A percentile compares a stretch with the other conserved stretches of the same genome.
Evolutionary conservation across 2,797 vertebrate species (phyloP).

Genomic region (Tragelaphus oryx): DNA sequence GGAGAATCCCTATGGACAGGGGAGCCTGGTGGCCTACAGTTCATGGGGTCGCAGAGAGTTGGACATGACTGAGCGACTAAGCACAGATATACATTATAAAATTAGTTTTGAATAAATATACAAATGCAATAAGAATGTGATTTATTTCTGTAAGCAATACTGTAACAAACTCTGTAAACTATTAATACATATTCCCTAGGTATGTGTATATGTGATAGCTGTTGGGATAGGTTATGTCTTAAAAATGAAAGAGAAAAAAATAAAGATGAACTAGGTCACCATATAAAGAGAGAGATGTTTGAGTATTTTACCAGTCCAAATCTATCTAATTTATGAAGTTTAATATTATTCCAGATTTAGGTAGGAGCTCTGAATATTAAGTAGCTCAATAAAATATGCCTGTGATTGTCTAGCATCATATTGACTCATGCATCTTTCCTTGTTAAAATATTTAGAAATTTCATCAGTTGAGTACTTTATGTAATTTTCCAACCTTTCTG

Average conservation of each 20-base stretch:
- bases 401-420: neutral
- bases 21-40: neutral
- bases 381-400: constrained; percentile 22
- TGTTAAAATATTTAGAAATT: constrained; percentile 55
- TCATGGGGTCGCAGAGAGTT: neutral
- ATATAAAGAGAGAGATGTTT: neutral
- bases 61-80: neutral
- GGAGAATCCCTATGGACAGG: neutral
- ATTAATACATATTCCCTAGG: neutral
- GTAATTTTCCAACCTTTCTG: constrained; percentile 13
- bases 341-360: constrained; percentile 19
- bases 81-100: neutral
- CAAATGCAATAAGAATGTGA: neutral
- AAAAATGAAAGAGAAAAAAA: neutral
- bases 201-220: neutral
- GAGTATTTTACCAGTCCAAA: neutral
- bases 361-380: neutral
- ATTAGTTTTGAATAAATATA: neutral
- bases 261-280: neutral
- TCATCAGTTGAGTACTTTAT: neutral
- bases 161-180: neutral
- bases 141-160: neutral
- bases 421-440: constrained; percentile 10
- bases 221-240: neutral
- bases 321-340: constrained; percentile 13